phyloP scores from a whole-genome alignment of 2,797 vertebrate genomes.

The Smutsia gigantea region DNA sequence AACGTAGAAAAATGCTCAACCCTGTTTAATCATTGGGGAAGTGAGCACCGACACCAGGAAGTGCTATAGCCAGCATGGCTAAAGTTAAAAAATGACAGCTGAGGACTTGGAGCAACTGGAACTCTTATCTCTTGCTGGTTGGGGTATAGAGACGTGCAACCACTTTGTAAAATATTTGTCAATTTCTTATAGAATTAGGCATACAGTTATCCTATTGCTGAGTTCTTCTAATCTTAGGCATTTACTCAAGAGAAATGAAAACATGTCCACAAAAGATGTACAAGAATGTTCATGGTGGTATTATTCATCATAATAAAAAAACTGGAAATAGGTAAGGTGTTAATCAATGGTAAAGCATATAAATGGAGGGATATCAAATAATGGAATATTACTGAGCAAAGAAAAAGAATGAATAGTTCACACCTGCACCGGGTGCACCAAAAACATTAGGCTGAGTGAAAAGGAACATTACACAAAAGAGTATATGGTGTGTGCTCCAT shows the following conservation, averaged over 20 bases:
- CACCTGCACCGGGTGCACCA: rapidly evolving
- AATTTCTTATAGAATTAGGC: neutral
- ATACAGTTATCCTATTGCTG: rapidly evolving
- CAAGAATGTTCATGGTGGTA: neutral
- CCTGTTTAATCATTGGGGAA: neutral
- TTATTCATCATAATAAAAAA: neutral
- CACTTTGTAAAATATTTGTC: neutral
- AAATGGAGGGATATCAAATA: neutral
- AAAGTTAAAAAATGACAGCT: neutral
- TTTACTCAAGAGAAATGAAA: neutral
- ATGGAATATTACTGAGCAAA: too few species aligned
- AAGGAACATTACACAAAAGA: neutral
- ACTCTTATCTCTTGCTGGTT: neutral
- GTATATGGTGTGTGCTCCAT: rapidly evolving
- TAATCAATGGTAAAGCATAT: neutral
- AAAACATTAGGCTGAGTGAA: neutral
- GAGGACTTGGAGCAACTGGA: neutral
- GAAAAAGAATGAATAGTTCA: neutral
- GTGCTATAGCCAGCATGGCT: rapidly evolving
- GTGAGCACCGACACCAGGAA: too few species aligned
- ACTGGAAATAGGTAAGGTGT: neutral
- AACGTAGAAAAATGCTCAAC: neutral
- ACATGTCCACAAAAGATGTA: neutral
- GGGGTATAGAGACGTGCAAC: neutral
- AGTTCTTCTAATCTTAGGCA: neutral